These are phyloP conservation scores for Danio kyathit DNA, from an alignment of 2,797 vertebrate species.

Conservation along the genomic window DNA sequence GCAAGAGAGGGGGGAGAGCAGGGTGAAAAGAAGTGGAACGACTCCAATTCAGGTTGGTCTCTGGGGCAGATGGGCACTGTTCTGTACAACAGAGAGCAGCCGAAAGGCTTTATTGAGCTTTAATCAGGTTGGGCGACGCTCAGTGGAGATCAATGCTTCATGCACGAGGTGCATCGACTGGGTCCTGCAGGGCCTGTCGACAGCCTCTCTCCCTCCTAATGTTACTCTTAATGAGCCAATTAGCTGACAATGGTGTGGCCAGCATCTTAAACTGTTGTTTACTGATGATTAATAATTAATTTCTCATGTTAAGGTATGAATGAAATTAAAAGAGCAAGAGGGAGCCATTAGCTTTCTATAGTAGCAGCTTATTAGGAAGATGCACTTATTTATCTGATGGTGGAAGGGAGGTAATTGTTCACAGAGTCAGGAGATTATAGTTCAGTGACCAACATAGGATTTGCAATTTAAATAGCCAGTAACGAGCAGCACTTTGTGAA, in stretches of 20 bases:
- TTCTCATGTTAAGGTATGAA: conserved; percentile 87
- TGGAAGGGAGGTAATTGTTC: conserved; percentile 61
- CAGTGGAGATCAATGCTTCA: conserved; percentile 82
- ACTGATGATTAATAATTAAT: conserved; percentile 87
- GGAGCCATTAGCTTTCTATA: conserved; percentile 84
- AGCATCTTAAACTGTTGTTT: conserved; percentile 87
- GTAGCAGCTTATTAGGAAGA: conserved; percentile 85
- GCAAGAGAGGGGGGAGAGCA: neutral
- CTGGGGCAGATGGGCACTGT: conserved; percentile 67
- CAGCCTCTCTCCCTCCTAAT: conserved; percentile 82
- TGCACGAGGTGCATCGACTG: conserved; percentile 78
- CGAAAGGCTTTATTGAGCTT: conserved; percentile 80
- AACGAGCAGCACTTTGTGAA: conserved; percentile 55
- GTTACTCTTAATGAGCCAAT: conserved; percentile 87
- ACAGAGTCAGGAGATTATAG: conserved; percentile 60
- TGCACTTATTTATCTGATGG: conserved; percentile 82
- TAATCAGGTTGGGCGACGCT: conserved; percentile 80
- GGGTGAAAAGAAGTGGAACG: conserved; percentile 27
- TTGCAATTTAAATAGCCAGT: conserved; percentile 61
- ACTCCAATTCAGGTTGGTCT: conserved; percentile 69
- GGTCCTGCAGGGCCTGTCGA: conserved; percentile 78
- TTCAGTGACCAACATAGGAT: conserved; percentile 50
- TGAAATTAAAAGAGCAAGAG: conserved; percentile 84
- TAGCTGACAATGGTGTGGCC: conserved; percentile 83
- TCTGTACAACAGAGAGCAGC: conserved; percentile 65